A percentile compares a stretch with the other conserved stretches of the same genome.
Conservation (phyloP, 2,113 vertebrate genomes). For the Hippoglossus stenolepis region DNA sequence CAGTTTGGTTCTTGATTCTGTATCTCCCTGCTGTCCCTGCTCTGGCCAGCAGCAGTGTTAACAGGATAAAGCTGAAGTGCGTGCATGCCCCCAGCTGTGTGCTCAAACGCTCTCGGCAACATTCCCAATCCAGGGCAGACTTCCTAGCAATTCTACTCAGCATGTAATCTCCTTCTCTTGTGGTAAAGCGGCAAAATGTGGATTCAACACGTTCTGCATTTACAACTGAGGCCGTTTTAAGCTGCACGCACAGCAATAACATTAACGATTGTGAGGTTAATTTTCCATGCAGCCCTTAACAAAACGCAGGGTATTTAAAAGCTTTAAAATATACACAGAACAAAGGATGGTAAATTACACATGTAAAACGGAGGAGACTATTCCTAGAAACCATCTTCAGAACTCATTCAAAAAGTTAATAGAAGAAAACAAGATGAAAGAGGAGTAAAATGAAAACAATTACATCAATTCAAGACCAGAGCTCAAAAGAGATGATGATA, state of each 20-base stretch:
- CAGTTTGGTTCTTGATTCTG: slow-evolving; percentile 40
- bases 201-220: slow-evolving; percentile 10
- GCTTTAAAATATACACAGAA: neutral
- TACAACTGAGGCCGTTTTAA: slow-evolving; percentile 10
- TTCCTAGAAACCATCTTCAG: neutral
- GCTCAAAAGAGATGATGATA: too few species aligned
- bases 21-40: slow-evolving; percentile 28
- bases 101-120: slow-evolving; percentile 46
- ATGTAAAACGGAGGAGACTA: neutral
- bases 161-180: slow-evolving; percentile 13
- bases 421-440: neutral
- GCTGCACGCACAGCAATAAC: neutral
- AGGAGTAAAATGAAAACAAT: slow-evolving; percentile 1
- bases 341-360: neutral
- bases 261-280: neutral
- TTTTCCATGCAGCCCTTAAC: neutral
- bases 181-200: slow-evolving; percentile 10
- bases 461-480: neutral
- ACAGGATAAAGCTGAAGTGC: slow-evolving; percentile 52
- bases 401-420: neutral
- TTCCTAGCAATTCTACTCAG: slow-evolving; percentile 34
- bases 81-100: slow-evolving; percentile 53
- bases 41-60: slow-evolving; percentile 42
- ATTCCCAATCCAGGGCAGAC: slow-evolving; percentile 54
- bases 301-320: neutral